A percentile compares a stretch with the other conserved stretches of the same genome.
phyloP scores from a whole-genome alignment of 2,113 vertebrate genomes.

The Dasypus novemcinctus region DNA sequence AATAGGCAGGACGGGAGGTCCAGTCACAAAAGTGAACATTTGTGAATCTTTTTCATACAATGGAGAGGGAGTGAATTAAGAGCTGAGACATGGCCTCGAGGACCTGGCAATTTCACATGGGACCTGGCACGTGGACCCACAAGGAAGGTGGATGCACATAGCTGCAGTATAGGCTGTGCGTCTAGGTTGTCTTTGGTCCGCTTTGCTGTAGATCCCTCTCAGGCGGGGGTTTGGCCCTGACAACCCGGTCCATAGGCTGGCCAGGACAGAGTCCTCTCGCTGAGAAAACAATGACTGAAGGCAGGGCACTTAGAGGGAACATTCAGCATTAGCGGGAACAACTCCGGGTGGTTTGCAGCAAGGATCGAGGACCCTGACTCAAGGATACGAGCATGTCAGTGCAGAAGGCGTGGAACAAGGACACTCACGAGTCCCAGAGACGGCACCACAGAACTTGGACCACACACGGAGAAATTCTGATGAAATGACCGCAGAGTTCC shows the following conservation, averaged over 20 bases:
- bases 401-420: rapidly evolving
- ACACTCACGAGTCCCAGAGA: rapidly evolving
- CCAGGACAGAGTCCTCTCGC: not conserved
- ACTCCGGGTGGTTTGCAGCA: not conserved
- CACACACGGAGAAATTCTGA: rapidly evolving
- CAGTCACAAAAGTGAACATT: rapidly evolving
- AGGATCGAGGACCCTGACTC: not conserved
- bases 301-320: too few relatives aligned
- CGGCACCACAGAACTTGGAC: rapidly evolving
- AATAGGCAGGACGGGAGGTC: not conserved
- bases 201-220: not conserved
- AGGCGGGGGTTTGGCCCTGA: too few relatives aligned
- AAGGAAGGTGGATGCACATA: rapidly evolving
- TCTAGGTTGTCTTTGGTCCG: not conserved
- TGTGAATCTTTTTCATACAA: not conserved
- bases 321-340: rapidly evolving
- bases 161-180: too few relatives aligned
- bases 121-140: not conserved
- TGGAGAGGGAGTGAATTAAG: not conserved
- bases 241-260: not conserved
- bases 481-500: not conserved
- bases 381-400: rapidly evolving
- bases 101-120: rapidly evolving
- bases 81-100: rapidly evolving
- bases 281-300: not conserved